Evolutionary conservation across 2,888 invertebrate species (phyloP), one percentile per base, ranked within the genome.

Genomic region (Aromia moschata): DNA sequence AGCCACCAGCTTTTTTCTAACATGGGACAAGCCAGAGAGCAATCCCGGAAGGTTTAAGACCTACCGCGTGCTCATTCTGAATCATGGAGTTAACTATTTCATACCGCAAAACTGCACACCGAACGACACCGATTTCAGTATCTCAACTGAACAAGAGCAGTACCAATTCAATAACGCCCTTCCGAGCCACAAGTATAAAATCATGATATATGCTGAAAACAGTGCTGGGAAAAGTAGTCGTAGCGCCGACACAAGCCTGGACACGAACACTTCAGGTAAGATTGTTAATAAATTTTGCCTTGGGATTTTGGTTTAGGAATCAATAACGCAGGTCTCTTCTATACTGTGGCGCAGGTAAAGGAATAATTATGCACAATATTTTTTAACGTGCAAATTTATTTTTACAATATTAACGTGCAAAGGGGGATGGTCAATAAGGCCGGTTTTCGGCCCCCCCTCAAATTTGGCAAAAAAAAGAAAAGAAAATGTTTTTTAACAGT

Each of bases 11-110:
- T 70, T 68, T 38, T 51, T 14, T 1, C 44, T 73, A 31, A 56
- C 40, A 15, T 74, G 74, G 74, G 25, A 49, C 2, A 20, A 47
- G 44, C 70, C 71, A 0, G 10, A 12, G 11, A 60, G 64, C 33
- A 56, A 69, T 17, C 68, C 65, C 1, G 71, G 70, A 4, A 7
- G 58, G 38, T 51, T 70, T 20, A 36, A 20, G 37, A 43, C 15
- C 5, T 73, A 70, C 44, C 20, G 30, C 10, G 38, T 72, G n/a
- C 40, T 36, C 0, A 53, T 70, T 4, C 15, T 36, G 30, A 56
- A 47, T 17, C 2, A 15, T 1, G 46, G 44, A n/a, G 20, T 67
- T 10, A 46, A 57, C 10, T 61, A 70, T 55, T 41, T 3, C 4
- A 2, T 40, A 15, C 41, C 52, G 4, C 7, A 15, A 1, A 14